Evolutionary conservation across 2,113 vertebrate species (phyloP).

Genomic region (Spea bombifrons): DNA sequence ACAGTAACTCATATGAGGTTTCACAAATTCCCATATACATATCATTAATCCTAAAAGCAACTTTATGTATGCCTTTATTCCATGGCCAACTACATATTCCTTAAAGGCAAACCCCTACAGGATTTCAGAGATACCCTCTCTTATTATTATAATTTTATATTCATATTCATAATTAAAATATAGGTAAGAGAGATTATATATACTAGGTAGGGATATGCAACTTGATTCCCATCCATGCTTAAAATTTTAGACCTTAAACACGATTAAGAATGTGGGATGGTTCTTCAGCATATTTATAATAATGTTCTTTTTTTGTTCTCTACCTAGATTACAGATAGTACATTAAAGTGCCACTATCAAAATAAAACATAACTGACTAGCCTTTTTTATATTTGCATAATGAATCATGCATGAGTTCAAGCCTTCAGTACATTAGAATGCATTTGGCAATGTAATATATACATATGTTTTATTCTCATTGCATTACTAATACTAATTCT

Average conservation of each 20-base stretch:
- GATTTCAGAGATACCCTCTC: too few relatives aligned
- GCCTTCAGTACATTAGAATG: constrained; percentile 18
- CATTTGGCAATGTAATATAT: constrained; percentile 27
- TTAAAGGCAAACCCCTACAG: too few relatives aligned
- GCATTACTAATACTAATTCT: constrained; percentile 37
- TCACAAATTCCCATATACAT: too few relatives aligned
- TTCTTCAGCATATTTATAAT: constrained; percentile 9
- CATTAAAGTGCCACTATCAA: constrained; percentile 15
- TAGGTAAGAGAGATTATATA: neutral
- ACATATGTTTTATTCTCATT: constrained; percentile 44
- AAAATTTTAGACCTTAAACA: constrained; percentile 1
- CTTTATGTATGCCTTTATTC: too few relatives aligned
- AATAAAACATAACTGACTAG: constrained; percentile 40
- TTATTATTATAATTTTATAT: too few relatives aligned
- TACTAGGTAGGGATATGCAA: neutral
- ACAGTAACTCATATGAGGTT: too few relatives aligned
- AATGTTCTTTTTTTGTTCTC: neutral
- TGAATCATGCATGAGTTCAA: constrained; percentile 42
- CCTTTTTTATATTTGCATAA: constrained; percentile 25
- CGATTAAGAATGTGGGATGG: neutral
- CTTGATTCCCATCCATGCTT: neutral
- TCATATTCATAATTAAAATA: too few relatives aligned
- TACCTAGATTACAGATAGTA: constrained; percentile 5
- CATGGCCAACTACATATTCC: too few relatives aligned
- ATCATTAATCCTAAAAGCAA: too few relatives aligned